These are phyloP conservation scores for Lagodon rhomboides DNA, from an alignment of 2,797 vertebrate genomes.

Conservation along the genomic window DNA sequence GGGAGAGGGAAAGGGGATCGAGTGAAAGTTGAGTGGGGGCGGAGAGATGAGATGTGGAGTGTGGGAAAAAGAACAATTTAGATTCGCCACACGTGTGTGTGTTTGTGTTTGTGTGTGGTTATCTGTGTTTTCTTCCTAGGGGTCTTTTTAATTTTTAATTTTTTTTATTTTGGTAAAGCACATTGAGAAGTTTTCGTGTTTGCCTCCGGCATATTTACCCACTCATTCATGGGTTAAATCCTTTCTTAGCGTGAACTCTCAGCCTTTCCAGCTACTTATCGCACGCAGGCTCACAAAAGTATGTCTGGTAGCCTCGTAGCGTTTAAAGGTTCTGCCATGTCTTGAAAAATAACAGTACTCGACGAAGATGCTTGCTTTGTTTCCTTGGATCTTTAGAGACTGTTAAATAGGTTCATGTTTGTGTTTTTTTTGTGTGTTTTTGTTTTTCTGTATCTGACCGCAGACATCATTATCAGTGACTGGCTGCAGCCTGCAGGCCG, in stretches of 20 bases:
- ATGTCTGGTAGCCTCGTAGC: slow-evolving; percentile 1
- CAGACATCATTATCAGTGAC: neutral
- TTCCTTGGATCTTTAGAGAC: neutral
- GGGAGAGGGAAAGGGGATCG: slow-evolving; percentile 10
- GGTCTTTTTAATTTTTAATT: neutral
- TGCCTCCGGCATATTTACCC: slow-evolving; percentile 24
- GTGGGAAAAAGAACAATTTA: slow-evolving; percentile 17
- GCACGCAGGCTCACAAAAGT: slow-evolving; percentile 20
- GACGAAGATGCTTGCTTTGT: neutral
- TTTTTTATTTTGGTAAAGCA: slow-evolving; percentile 17
- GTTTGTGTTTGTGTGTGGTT: neutral
- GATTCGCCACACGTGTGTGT: neutral
- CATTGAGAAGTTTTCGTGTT: neutral
- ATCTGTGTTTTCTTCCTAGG: neutral
- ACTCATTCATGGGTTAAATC: slow-evolving; percentile 40
- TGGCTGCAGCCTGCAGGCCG: neutral
- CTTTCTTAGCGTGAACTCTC: slow-evolving; percentile 6
- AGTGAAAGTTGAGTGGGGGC: slow-evolving; percentile 19
- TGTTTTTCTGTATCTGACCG: neutral
- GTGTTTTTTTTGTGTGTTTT: neutral
- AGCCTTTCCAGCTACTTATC: slow-evolving; percentile 14
- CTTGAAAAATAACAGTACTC: neutral
- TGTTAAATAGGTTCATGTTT: neutral
- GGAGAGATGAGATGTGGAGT: slow-evolving; percentile 27
- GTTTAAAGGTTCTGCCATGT: slow-evolving; percentile 14